These are phyloP conservation scores for Melanchra persicariae DNA, from an alignment of 2,888 invertebrate species.

Conservation along the genomic window DNA sequence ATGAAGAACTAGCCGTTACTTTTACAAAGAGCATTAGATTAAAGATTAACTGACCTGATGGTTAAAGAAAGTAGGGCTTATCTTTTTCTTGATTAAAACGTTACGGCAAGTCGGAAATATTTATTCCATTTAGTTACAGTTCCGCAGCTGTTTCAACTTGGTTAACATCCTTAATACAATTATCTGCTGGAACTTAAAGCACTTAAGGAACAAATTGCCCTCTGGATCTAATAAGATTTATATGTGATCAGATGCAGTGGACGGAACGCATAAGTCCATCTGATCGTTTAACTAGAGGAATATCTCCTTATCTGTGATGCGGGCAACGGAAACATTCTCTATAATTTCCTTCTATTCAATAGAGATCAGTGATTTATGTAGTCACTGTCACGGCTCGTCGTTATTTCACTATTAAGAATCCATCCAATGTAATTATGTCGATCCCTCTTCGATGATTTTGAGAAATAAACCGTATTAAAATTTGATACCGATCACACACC, in stretches of 20 bases:
- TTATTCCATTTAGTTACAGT: conserved; percentile 17
- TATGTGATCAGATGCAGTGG: conserved; percentile 62
- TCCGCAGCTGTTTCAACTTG: conserved; percentile 31
- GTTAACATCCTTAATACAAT: conserved; percentile 48
- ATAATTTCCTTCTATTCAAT: conserved; percentile 83
- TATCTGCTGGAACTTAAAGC: conserved; percentile 45
- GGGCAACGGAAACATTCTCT: conserved; percentile 85
- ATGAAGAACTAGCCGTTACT: conserved; percentile 30
- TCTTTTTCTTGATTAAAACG: conserved; percentile 46
- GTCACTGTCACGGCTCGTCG: conserved; percentile 76
- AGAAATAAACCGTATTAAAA: conserved; percentile 41
- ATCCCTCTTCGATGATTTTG: conserved; percentile 46
- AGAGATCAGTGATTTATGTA: conserved; percentile 81
- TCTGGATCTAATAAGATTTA: conserved; percentile 64
- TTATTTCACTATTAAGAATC: conserved; percentile 68
- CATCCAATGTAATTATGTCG: conserved; percentile 51
- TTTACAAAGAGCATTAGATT: conserved; percentile 22
- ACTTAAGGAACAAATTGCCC: conserved; percentile 57
- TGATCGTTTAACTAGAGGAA: conserved; percentile 70
- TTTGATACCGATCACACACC: conserved; percentile 61
- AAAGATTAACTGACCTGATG: conserved; percentile 42
- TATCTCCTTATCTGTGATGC: conserved; percentile 82
- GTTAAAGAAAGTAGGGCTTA: conserved; percentile 38
- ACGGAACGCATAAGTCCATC: conserved; percentile 63
- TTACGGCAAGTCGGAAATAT: conserved; percentile 30